phyloP scores from a whole-genome alignment of 1,140 invertebrate genomes.

The Plodia interpunctella region DNA sequence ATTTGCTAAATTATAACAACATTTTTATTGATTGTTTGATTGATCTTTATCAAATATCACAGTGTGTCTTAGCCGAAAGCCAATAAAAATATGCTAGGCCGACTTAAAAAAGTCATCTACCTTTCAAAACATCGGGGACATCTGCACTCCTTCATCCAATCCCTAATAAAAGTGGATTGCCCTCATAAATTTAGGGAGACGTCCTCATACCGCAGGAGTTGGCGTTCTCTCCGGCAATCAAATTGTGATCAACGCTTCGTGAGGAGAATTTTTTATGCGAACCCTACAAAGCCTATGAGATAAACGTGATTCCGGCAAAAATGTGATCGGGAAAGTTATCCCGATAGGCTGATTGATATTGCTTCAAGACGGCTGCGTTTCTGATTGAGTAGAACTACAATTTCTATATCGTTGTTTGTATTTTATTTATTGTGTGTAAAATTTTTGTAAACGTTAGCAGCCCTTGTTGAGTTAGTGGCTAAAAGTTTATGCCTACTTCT shows the following conservation, averaged over 20 bases:
- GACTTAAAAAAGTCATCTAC: conserved; percentile 11
- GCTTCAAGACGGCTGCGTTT: background rate
- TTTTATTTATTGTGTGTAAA: too few species aligned
- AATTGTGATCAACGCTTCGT: conserved; percentile 45
- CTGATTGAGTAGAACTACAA: background rate
- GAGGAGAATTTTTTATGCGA: conserved; percentile 46
- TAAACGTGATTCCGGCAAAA: conserved; percentile 23
- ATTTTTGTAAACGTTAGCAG: too few species aligned
- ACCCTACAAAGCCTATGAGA: conserved; percentile 39
- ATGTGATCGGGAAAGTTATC: conserved; percentile 8
- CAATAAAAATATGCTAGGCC: conserved; percentile 8
- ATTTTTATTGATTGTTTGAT: too few species aligned
- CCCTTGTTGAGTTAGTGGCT: too few species aligned
- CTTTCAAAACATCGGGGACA: conserved; percentile 23
- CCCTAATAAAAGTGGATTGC: conserved; percentile 49
- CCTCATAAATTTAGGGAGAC: conserved; percentile 42
- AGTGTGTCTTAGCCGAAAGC: background rate
- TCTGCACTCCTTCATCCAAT: conserved; percentile 25
- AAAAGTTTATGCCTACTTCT: too few species aligned
- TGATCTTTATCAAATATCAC: too few species aligned
- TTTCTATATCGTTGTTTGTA: background rate
- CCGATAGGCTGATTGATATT: conserved; percentile 10
- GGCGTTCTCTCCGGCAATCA: conserved; percentile 37
- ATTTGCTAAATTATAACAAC: too few species aligned
- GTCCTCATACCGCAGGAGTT: conserved; percentile 29